Conservation (phyloP, 2,797 vertebrate species). For the Mionectes olivaceus region DNA sequence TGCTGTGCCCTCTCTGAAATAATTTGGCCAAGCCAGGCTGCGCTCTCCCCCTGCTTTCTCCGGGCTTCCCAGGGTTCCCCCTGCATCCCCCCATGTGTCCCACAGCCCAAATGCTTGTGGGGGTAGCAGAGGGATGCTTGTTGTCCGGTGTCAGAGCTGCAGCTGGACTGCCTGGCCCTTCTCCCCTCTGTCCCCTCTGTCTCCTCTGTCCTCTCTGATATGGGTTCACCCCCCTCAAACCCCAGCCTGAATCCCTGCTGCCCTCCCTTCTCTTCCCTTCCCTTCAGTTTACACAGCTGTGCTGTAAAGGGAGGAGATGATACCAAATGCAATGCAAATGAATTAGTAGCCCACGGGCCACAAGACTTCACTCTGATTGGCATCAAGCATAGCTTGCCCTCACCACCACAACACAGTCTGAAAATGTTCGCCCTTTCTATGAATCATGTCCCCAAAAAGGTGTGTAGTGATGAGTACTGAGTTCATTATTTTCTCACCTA, state of each 20-base stretch:
- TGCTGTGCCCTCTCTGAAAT: not conserved
- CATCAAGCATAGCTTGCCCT: not conserved
- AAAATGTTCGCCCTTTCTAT: not conserved
- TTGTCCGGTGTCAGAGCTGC: accelerated
- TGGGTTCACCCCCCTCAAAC: not conserved
- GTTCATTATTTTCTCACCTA: not conserved
- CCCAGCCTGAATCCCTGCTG: not conserved
- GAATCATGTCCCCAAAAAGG: not conserved
- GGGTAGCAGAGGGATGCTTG: not conserved
- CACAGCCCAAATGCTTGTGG: not conserved
- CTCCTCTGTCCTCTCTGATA: not conserved
- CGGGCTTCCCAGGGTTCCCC: accelerated
- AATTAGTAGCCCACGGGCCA: not conserved
- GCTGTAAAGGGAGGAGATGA: not conserved
- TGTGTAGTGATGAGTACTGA: not conserved
- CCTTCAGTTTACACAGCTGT: constrained; percentile 33
- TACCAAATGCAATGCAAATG: not conserved
- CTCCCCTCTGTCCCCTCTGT: not conserved
- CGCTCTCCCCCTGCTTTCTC: accelerated
- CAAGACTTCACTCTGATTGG: not conserved
- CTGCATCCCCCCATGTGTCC: accelerated
- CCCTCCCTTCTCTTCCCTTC: not conserved
- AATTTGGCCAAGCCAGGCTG: not conserved
- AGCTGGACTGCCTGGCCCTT: not conserved
- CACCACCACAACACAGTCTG: not conserved